A percentile compares a stretch with the other conserved stretches of the same genome.
Evolutionary conservation across 2,888 invertebrate species (phyloP).

Genomic region (Temnothorax rugatulus): DNA sequence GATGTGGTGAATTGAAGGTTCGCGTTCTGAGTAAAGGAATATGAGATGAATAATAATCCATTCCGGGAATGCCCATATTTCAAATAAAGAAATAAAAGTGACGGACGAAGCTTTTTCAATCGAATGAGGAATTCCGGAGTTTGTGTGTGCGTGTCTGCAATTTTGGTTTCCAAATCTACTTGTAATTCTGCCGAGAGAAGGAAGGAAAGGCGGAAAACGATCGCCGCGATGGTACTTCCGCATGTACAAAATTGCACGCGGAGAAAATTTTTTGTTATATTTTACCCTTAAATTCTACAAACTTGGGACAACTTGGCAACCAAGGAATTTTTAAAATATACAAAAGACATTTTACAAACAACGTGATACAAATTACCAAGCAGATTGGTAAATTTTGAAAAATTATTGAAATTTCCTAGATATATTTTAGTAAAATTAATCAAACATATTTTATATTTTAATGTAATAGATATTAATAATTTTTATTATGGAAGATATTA

Average conservation of each 20-base stretch:
- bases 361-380: too few species aligned
- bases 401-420: too few species aligned
- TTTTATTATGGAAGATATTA: too few species aligned
- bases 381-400: too few species aligned
- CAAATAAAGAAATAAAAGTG: neutral
- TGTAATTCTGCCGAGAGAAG: neutral
- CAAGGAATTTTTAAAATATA: too few species aligned
- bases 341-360: too few species aligned
- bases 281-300: too few species aligned
- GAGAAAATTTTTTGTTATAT: too few species aligned
- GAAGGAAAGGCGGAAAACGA: slow-evolving; percentile 11
- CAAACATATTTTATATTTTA: too few species aligned
- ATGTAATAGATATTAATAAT: too few species aligned
- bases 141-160: neutral
- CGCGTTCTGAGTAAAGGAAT: neutral
- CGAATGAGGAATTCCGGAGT: neutral
- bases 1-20: slow-evolving; percentile 14
- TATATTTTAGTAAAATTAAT: too few species aligned
- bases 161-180: slow-evolving; percentile 6
- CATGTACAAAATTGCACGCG: slow-evolving; percentile 52
- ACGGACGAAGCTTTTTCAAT: neutral
- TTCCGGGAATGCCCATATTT: neutral
- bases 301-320: too few species aligned
- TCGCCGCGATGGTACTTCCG: slow-evolving; percentile 16
- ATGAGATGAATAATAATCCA: neutral